phyloP scores from a whole-genome alignment of 1,140 invertebrate species.

The Nymphalis io region DNA sequence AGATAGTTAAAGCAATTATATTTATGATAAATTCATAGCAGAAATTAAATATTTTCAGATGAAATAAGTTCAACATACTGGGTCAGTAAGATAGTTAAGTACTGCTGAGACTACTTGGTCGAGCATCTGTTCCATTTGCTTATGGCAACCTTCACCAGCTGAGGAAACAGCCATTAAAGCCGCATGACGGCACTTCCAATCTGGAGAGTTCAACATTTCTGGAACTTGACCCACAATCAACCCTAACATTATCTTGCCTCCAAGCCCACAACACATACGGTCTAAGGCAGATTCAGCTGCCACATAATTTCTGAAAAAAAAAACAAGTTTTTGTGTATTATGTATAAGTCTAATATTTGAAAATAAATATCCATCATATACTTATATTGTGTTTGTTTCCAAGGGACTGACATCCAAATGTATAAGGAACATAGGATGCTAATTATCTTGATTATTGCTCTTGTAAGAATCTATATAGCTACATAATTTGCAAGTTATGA shows the following conservation, averaged over 20 bases:
- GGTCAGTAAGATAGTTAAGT: constrained; percentile 92
- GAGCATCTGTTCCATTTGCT: constrained; percentile 97
- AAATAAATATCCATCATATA: neutral
- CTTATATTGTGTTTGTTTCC: constrained; percentile 45
- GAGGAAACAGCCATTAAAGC: constrained; percentile 99
- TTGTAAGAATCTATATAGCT: constrained; percentile 57
- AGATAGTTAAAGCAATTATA: constrained; percentile 95
- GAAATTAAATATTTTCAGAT: neutral
- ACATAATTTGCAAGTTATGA: constrained; percentile 42
- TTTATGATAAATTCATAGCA: no score
- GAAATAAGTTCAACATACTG: constrained; percentile 62
- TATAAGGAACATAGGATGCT: constrained; percentile 61
- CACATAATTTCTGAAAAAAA: constrained; percentile 88
- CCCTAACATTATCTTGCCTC: constrained; percentile 96
- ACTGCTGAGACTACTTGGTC: constrained; percentile 95
- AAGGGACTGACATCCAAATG: constrained; percentile 70
- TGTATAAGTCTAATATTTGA: neutral
- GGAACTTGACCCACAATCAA: constrained; percentile 93
- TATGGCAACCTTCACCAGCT: constrained; percentile 98
- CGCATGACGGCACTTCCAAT: constrained; percentile 95
- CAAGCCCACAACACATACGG: constrained; percentile 96
- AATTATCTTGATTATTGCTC: constrained; percentile 70
- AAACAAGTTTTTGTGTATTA: neutral
- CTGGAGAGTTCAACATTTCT: constrained; percentile 90
- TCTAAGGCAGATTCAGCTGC: constrained; percentile 98